Evolutionary conservation across 2,888 invertebrate genomes (phyloP), one percentile per base, ranked within the genome.

Genomic region (Camponotus fellah): DNA sequence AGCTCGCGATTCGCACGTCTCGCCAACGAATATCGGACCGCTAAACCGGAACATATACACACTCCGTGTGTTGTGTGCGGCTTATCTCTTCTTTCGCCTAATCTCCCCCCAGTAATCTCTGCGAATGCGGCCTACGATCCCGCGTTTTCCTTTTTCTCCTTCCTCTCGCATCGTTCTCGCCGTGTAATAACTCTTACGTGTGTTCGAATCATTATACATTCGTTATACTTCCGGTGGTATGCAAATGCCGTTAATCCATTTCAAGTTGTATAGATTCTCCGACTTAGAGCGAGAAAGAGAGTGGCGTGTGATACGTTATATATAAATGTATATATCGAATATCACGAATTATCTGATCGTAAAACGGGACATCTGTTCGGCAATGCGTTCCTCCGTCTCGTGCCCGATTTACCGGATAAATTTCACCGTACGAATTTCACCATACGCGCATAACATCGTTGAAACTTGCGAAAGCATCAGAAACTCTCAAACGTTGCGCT

Each of bases 401-500:
- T 71, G 72, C 46, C 46, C 60, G 72, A 80, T 80, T 80, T 72
- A 80, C 60, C 72, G 72, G 60, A 80, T 72, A 26, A 71, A 80
- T 71, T 80, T 80, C 72, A 71, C 72, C 72, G 79, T 34, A 60
- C 5, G 37, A 80, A 80, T 80, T 80, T 80, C 79, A 60, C 72
- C 79, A 80, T 21, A 46, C 60, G 58, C 53, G 77, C 10, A 26
- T 72, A 80, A 77, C 56, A 56, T 77, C 56, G 56, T 79, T 46
- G 26, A 77, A 77, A 71, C 72, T 80, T 80, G 79, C 79, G 79
- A 80, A 80, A 80, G 79, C 46, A 34, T 58, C 69, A 80, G 72
- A 60, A 80, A 77, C 21, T 77, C 32, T 77, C 68, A 68, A 72
- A 60, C 46, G 32, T n/a, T 43, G 10, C 32, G 34, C n/a, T 14